A percentile compares a stretch with the other conserved stretches of the same genome.
Conservation (phyloP, 2,888 invertebrate species). For the Drosophila testacea region DNA sequence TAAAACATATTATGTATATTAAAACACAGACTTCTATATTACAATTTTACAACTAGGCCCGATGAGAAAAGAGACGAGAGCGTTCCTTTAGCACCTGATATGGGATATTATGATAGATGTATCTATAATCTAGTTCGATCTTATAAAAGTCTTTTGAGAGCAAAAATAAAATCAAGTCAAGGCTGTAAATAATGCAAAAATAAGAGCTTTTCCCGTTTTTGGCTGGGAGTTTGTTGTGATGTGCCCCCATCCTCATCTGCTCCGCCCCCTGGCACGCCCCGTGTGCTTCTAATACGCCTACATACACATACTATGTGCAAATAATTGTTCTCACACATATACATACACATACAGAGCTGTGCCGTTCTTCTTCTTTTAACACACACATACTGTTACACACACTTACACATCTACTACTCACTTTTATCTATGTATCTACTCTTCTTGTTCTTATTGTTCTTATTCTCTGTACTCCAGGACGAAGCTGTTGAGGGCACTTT, state of each 20-base stretch:
- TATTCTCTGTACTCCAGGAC: conserved; percentile 88
- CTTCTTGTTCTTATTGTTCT: conserved; percentile 80
- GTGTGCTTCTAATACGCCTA: conserved; percentile 45
- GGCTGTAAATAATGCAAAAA: conserved; percentile 55
- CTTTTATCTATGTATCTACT: conserved; percentile 69
- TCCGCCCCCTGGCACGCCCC: conserved; percentile 27
- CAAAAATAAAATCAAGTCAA: conserved; percentile 16
- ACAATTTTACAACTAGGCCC: conserved; percentile 12
- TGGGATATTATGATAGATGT: conserved; percentile 8
- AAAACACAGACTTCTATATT: conserved; percentile 6
- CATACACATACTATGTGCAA: conserved; percentile 20
- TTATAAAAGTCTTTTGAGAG: conserved; percentile 1
- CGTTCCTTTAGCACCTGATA: conserved; percentile 4
- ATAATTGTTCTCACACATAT: conserved; percentile 33
- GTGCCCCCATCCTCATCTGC: conserved; percentile 36
- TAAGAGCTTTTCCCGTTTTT: conserved; percentile 36
- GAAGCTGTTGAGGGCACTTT: conserved; percentile 97
- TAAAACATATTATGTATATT: conserved; percentile 12
- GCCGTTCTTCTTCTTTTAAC: conserved; percentile 53
- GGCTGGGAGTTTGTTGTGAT: conserved; percentile 45
- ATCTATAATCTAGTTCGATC: background rate
- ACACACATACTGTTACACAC: conserved; percentile 9
- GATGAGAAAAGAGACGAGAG: background rate
- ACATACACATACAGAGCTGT: conserved; percentile 39
- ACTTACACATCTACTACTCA: conserved; percentile 26